Evolutionary conservation across 2,888 invertebrate species (phyloP).

Genomic region (Lasioglossum oenotherae): DNA sequence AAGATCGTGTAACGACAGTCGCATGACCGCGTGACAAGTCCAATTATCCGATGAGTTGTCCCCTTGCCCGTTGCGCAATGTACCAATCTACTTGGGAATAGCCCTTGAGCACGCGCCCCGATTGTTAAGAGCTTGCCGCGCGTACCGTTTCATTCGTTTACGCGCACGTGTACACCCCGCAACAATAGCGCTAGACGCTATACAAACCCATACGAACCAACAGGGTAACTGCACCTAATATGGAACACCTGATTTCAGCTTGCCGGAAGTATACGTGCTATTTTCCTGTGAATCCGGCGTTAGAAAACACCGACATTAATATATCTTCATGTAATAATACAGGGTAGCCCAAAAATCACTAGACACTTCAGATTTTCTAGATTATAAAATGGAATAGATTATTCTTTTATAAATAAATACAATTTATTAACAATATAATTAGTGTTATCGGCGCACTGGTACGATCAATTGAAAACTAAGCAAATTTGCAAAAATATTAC

Average conservation of each 20-base stretch:
- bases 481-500: no score
- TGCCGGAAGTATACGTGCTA: neutral
- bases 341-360: neutral
- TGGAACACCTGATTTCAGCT: slow-evolving; percentile 1
- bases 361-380: neutral
- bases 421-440: no score
- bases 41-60: slow-evolving; percentile 64
- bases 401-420: no score
- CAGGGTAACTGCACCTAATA: slow-evolving; percentile 1
- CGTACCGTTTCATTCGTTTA: slow-evolving; percentile 31
- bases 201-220: neutral
- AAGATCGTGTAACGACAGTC: slow-evolving; percentile 59
- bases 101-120: slow-evolving; percentile 54
- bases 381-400: no score
- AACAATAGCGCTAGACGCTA: neutral
- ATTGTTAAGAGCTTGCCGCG: slow-evolving; percentile 42
- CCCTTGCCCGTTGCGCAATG: slow-evolving; percentile 50
- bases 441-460: no score
- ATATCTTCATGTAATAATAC: neutral
- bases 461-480: no score
- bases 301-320: neutral
- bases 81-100: slow-evolving; percentile 61
- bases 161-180: slow-evolving; percentile 29
- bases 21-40: slow-evolving; percentile 59
- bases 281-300: neutral